Evolutionary conservation across 2,888 invertebrate species (phyloP).

Genomic region (Drosophila anomelani): DNA sequence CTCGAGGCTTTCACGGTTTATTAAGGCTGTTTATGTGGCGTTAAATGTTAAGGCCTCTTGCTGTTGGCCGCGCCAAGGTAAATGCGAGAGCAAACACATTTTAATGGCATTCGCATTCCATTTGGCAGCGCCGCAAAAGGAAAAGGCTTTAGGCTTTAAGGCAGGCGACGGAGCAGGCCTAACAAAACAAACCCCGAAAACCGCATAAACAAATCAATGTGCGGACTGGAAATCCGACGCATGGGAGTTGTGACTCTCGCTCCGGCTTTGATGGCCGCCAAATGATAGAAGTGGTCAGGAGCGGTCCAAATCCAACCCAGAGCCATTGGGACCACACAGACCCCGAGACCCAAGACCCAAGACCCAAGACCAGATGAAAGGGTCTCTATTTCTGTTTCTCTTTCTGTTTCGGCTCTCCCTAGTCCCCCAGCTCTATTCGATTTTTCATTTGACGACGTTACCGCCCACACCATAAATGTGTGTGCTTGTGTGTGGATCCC

Average conservation of each 20-base stretch:
- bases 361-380: constrained; percentile 36
- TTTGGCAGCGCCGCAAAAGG: constrained; percentile 37
- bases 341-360: not conserved
- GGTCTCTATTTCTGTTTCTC: constrained; percentile 29
- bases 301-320: constrained; percentile 22
- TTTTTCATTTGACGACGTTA: constrained; percentile 75
- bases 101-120: constrained; percentile 78
- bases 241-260: constrained; percentile 60
- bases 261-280: constrained; percentile 52
- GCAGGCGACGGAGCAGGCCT: constrained; percentile 55
- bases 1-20: constrained; percentile 59
- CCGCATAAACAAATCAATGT: constrained; percentile 75
- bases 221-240: constrained; percentile 48
- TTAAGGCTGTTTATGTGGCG: constrained; percentile 76
- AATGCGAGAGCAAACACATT: constrained; percentile 77
- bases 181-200: constrained; percentile 66
- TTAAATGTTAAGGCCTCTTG: constrained; percentile 66
- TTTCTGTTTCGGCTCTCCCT: constrained; percentile 14
- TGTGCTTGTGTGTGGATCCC: constrained; percentile 47
- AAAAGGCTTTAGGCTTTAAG: constrained; percentile 25
- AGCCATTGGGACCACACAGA: constrained; percentile 47
- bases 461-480: constrained; percentile 74
- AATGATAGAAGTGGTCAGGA: constrained; percentile 54
- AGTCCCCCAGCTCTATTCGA: constrained; percentile 53
- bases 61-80: constrained; percentile 56